Conservation (phyloP, 2,888 invertebrate species). For the Cryptocheilus praepositus region DNA sequence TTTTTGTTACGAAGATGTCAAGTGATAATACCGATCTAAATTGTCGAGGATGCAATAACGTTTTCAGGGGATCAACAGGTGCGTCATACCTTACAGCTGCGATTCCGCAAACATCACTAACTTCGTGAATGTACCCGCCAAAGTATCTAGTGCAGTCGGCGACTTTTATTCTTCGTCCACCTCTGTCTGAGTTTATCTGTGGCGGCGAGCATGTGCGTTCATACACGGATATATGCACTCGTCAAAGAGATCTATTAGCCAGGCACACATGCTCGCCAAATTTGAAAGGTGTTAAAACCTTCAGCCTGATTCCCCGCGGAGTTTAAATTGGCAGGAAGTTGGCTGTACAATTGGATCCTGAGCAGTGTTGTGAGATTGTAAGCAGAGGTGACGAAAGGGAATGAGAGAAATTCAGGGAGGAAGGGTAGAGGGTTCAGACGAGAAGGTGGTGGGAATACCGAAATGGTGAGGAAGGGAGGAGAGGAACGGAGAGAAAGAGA, state of each 20-base stretch:
- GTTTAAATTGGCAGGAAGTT: slow-evolving; percentile 14
- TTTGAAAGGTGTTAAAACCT: slow-evolving; percentile 2
- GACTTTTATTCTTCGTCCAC: too few species aligned
- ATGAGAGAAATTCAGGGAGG: slow-evolving; percentile 1
- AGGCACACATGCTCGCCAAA: too few species aligned
- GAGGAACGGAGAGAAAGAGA: background rate
- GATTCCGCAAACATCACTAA: too few species aligned
- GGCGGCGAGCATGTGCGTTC: background rate
- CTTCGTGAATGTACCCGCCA: too few species aligned
- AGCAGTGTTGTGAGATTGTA: background rate
- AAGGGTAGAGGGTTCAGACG: background rate
- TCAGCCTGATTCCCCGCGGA: slow-evolving; percentile 2
- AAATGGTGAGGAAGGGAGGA: background rate
- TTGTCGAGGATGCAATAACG: too few species aligned
- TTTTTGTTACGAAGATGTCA: too few species aligned
- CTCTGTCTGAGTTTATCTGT: background rate
- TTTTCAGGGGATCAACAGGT: too few species aligned
- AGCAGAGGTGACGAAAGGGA: background rate
- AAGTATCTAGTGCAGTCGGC: too few species aligned
- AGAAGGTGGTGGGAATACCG: background rate
- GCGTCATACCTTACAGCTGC: too few species aligned
- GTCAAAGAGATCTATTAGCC: background rate
- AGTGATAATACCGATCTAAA: too few species aligned
- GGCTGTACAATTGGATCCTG: background rate
- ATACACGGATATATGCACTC: background rate